Evolutionary conservation across 2,888 invertebrate species (phyloP).

Genomic region (Galeruca laticollis): DNA sequence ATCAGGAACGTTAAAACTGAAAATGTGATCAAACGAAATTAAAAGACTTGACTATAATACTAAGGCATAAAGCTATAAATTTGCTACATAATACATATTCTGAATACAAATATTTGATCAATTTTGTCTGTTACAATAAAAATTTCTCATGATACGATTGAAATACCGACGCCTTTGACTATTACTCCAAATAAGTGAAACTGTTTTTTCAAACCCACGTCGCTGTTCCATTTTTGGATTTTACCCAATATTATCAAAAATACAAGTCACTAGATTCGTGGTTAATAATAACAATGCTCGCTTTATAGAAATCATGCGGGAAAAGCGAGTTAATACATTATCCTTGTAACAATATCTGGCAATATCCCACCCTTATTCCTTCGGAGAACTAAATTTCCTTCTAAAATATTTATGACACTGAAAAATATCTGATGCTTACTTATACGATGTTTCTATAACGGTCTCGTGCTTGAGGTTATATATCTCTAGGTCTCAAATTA

Average conservation of each 20-base stretch:
- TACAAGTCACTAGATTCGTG: background rate
- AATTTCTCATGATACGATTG: too few species aligned
- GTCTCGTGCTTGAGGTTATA: constrained; percentile 25
- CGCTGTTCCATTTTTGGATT: background rate
- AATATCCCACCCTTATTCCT: constrained; percentile 8
- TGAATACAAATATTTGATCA: too few species aligned
- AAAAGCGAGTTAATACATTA: background rate
- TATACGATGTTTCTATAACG: constrained; percentile 31
- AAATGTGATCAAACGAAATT: too few species aligned
- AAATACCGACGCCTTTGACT: too few species aligned
- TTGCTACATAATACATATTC: too few species aligned
- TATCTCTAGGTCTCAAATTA: constrained; percentile 24
- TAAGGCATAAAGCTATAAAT: too few species aligned
- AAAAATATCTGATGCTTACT: constrained; percentile 31
- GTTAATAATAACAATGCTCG: background rate
- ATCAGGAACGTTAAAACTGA: too few species aligned
- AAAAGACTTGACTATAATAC: too few species aligned
- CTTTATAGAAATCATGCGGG: background rate
- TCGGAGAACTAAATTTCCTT: background rate
- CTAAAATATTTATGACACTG: constrained; percentile 29
- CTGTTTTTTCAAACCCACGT: background rate
- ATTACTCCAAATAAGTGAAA: too few species aligned
- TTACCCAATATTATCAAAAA: background rate
- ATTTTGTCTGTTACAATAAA: too few species aligned
- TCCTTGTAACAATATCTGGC: constrained; percentile 3